Evolutionary conservation across 2,113 vertebrate genomes (phyloP).

Genomic region (Scalopus aquaticus): DNA sequence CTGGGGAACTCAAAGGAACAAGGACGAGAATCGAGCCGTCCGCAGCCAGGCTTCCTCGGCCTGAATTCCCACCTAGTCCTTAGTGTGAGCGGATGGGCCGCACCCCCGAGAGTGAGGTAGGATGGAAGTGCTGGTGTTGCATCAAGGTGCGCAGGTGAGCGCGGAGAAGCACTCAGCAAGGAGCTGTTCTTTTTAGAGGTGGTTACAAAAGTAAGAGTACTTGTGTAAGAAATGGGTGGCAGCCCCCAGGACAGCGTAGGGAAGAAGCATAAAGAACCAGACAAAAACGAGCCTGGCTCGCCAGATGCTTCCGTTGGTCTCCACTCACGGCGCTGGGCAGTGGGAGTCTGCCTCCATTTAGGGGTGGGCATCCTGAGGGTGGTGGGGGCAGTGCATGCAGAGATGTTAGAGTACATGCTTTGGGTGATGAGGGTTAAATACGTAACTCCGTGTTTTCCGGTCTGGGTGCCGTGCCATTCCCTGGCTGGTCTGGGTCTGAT

Average conservation of each 20-base stretch:
- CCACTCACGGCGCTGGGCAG: neutral
- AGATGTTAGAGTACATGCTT: neutral
- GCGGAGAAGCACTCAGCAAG: too few species aligned
- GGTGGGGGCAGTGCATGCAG: neutral
- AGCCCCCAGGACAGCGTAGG: neutral
- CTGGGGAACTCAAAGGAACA: too few species aligned
- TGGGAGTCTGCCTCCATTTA: too few species aligned
- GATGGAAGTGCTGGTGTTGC: too few species aligned
- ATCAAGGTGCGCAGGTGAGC: too few species aligned
- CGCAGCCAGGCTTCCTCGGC: neutral
- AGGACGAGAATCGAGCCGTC: neutral
- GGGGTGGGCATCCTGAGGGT: neutral
- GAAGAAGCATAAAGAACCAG: neutral
- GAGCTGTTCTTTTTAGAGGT: too few species aligned
- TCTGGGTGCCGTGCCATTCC: neutral
- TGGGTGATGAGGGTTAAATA: neutral
- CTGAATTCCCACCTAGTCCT: neutral
- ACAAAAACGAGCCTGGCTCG: neutral
- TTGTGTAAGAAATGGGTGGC: neutral
- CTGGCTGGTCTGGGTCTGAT: neutral
- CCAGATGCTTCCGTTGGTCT: neutral
- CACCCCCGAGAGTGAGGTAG: too few species aligned
- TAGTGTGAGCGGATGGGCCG: neutral
- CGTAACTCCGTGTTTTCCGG: neutral
- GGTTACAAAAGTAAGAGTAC: too few species aligned